A percentile compares a stretch with the other conserved stretches of the same genome.
Evolutionary conservation across 2,888 invertebrate species (phyloP).

Genomic region (Eretmocerus hayati): DNA sequence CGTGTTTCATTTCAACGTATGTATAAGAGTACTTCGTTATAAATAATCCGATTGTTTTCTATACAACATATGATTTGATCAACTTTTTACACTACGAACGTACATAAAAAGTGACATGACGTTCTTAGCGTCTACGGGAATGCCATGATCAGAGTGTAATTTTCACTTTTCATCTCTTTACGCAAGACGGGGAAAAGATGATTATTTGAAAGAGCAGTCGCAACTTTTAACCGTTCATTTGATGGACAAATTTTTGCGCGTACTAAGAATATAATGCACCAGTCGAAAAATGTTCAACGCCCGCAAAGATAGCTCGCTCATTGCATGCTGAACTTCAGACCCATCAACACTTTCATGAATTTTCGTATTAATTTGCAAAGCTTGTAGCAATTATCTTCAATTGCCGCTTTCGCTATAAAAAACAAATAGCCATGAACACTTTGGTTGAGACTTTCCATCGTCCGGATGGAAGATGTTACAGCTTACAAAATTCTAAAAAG

Average conservation of each 20-base stretch:
- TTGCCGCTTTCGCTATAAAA: conserved; percentile 30
- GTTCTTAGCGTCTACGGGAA: conserved; percentile 22
- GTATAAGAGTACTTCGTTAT: conserved; percentile 25
- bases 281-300: conserved; percentile 24
- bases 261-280: no score
- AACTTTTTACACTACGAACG: conserved; percentile 24
- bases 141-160: conserved; percentile 21
- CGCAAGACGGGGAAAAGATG: conserved; percentile 9
- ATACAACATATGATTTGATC: conserved; percentile 23
- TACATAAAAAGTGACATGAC: conserved; percentile 22
- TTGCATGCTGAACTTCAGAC: conserved; percentile 17
- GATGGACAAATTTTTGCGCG: no score
- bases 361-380: conserved; percentile 12
- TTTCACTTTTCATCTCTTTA: conserved; percentile 15
- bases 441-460: conserved; percentile 33
- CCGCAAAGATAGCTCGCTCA: conserved; percentile 22
- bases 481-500: conserved; percentile 30
- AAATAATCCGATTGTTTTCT: conserved; percentile 25
- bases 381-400: conserved; percentile 23
- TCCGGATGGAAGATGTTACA: conserved; percentile 29
- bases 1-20: conserved; percentile 25
- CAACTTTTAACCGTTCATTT: no score
- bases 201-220: no score
- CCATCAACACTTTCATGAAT: conserved; percentile 12
- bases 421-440: conserved; percentile 39